Conservation (phyloP, 2,797 vertebrate species). For the Aselliscus stoliczkanus region DNA sequence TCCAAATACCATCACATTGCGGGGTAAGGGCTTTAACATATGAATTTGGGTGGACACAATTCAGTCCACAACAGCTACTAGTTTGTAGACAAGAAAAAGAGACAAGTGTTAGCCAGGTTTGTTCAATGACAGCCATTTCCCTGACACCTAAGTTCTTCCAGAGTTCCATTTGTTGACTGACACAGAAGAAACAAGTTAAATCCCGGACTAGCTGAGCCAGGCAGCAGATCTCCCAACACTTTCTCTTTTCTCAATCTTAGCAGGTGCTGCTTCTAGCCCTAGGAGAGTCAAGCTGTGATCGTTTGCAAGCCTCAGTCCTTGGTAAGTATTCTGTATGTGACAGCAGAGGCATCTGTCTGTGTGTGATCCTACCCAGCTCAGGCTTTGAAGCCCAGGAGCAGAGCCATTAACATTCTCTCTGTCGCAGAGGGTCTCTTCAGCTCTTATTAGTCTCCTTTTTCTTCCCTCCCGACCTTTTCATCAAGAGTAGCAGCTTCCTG, state of each 20-base stretch:
- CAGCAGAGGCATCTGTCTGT: slow-evolving; percentile 18
- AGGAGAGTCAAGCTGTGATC: slow-evolving; percentile 4
- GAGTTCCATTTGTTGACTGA: background rate
- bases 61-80: slow-evolving; percentile 11
- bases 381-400: slow-evolving; percentile 45
- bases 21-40: background rate
- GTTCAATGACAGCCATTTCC: background rate
- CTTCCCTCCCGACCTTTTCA: slow-evolving; percentile 47
- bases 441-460: slow-evolving; percentile 57
- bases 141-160: background rate
- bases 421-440: slow-evolving; percentile 54
- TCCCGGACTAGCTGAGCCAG: background rate
- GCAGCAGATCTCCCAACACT: background rate
- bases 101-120: background rate
- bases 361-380: background rate
- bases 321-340: slow-evolving; percentile 37
- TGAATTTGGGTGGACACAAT: background rate
- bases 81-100: slow-evolving; percentile 18
- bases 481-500: slow-evolving; percentile 56
- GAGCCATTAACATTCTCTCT: slow-evolving; percentile 67
- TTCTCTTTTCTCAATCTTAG: background rate
- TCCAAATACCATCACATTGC: background rate
- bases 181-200: background rate
- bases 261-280: background rate
- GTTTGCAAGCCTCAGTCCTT: slow-evolving; percentile 22